Percentiles rank a stretch among this genome's conserved stretches.
Evolutionary conservation across 2,797 vertebrate species (phyloP).

Genomic region (Limosa lapponica): DNA sequence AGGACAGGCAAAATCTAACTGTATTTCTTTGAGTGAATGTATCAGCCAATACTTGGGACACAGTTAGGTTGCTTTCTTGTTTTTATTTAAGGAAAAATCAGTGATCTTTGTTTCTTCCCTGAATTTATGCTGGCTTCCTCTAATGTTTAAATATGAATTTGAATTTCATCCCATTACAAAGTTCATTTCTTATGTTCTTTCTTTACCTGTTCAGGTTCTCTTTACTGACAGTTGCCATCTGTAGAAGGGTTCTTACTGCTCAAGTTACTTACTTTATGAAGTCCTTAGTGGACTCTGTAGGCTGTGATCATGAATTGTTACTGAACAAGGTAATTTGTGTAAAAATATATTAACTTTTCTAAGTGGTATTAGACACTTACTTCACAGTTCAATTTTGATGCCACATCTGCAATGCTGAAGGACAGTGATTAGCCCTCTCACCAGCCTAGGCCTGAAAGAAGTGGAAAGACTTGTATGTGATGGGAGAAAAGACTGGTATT

Average conservation of each 20-base stretch:
- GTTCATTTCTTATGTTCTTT: neutral
- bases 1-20: neutral
- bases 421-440: neutral
- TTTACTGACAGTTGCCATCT: neutral
- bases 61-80: neutral
- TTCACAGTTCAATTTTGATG: neutral
- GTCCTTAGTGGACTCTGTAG: neutral
- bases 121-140: neutral
- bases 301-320: neutral
- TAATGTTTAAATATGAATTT: neutral
- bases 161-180: neutral
- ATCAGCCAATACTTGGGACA: neutral
- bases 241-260: neutral
- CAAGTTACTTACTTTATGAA: neutral
- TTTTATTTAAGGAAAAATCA: neutral
- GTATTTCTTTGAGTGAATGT: neutral
- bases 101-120: neutral
- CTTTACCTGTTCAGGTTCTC: neutral
- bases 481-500: neutral
- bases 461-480: neutral
- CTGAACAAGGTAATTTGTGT: neutral
- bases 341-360: neutral
- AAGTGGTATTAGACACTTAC: neutral
- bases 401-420: neutral
- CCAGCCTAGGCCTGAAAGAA: neutral